Conservation (phyloP, 2,797 vertebrate species). For the Molossus molossus region DNA sequence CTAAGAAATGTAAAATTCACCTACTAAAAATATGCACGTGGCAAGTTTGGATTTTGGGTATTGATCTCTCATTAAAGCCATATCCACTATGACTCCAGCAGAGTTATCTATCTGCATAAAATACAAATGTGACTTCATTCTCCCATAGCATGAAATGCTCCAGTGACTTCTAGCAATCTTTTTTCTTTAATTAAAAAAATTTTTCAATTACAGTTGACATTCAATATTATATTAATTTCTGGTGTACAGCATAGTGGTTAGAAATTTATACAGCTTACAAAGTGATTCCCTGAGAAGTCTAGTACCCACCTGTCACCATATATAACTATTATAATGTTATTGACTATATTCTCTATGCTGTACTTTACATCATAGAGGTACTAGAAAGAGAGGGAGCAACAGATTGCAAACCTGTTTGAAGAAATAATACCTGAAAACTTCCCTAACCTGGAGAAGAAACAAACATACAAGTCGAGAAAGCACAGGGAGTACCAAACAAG, state of each 20-base stretch:
- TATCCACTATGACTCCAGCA: not conserved
- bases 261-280: not conserved
- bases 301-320: not conserved
- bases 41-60: not conserved
- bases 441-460: not conserved
- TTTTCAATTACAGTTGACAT: not conserved
- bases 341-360: not conserved
- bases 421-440: not conserved
- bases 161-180: not conserved
- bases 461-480: not conserved
- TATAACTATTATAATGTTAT: not conserved
- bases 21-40: conserved; percentile 9
- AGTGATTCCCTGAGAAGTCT: not conserved
- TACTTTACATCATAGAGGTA: not conserved
- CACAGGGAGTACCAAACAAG: not conserved
- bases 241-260: not conserved
- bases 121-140: not conserved
- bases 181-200: not conserved
- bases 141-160: not conserved
- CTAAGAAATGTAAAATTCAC: conserved; percentile 11
- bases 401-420: not conserved
- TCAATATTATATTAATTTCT: not conserved
- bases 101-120: not conserved
- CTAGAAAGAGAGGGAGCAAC: not conserved
- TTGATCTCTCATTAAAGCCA: not conserved